Conservation (phyloP, 2,113 vertebrate genomes). For the Enhydra lutris region DNA sequence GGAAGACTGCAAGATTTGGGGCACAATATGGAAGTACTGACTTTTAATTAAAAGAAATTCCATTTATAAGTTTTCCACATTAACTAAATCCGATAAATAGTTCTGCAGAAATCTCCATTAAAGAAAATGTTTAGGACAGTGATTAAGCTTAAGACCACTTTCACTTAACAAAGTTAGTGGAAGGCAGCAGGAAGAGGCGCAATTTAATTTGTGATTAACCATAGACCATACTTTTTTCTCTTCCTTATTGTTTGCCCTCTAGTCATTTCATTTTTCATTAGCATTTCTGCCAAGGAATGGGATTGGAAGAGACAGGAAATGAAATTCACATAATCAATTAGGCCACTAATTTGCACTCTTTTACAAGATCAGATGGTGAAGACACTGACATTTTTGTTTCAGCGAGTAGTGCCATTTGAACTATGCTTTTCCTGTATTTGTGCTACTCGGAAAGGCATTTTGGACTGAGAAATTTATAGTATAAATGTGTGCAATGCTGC, state of each 20-base stretch:
- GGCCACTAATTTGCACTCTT: neutral
- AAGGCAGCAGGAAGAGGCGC: neutral
- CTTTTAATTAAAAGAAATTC: neutral
- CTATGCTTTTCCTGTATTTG: neutral
- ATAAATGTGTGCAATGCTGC: neutral
- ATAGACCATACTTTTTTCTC: neutral
- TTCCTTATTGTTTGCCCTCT: neutral
- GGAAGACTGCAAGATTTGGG: neutral
- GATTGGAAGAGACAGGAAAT: conserved; percentile 22
- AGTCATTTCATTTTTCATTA: conserved; percentile 22
- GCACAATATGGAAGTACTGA: neutral
- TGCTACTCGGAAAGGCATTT: neutral
- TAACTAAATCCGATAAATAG: neutral
- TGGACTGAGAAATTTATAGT: neutral
- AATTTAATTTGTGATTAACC: conserved; percentile 13
- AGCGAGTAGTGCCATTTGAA: neutral
- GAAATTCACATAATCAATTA: conserved; percentile 24
- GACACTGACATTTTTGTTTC: neutral
- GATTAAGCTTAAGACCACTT: neutral
- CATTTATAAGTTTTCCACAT: neutral
- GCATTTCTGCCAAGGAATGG: neutral
- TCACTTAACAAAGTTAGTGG: neutral
- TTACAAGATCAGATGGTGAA: neutral
- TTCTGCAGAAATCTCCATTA: neutral
- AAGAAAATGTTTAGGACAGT: neutral